phyloP scores from a whole-genome alignment of 2,888 invertebrate species.

The Drosophila picticornis region DNA sequence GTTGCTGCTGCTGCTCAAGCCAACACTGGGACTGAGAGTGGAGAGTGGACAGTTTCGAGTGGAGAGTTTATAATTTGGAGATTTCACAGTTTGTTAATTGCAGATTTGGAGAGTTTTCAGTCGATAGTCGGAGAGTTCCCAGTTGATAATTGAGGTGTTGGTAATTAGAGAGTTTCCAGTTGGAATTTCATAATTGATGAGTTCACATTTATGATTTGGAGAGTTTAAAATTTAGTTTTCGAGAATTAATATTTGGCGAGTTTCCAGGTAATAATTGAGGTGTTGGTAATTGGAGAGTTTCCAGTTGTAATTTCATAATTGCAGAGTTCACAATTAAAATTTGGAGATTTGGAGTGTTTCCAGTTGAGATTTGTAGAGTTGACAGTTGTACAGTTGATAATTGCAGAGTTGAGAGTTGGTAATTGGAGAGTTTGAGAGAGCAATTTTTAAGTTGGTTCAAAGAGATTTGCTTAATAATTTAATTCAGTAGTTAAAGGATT shows the following conservation, averaged over 20 bases:
- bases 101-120: neutral
- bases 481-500: slow-evolving; percentile 44
- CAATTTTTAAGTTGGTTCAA: neutral
- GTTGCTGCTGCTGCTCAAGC: slow-evolving; percentile 60
- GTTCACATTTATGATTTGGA: neutral
- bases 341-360: neutral
- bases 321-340: neutral
- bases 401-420: neutral
- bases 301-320: neutral
- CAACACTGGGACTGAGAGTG: slow-evolving; percentile 68
- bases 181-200: neutral
- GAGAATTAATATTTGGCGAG: neutral
- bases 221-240: neutral
- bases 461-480: slow-evolving; percentile 25
- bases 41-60: neutral
- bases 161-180: neutral
- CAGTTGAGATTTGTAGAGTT: neutral
- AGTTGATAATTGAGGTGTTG: neutral
- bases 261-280: neutral
- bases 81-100: neutral
- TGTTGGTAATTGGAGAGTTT: neutral
- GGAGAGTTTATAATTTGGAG: neutral
- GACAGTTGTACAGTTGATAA: neutral
- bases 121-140: neutral
- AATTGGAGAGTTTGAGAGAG: neutral